A percentile compares a stretch with the other conserved stretches of the same genome.
Conservation (phyloP, 2,888 invertebrate genomes). For the Caenorhabditis sinica region DNA sequence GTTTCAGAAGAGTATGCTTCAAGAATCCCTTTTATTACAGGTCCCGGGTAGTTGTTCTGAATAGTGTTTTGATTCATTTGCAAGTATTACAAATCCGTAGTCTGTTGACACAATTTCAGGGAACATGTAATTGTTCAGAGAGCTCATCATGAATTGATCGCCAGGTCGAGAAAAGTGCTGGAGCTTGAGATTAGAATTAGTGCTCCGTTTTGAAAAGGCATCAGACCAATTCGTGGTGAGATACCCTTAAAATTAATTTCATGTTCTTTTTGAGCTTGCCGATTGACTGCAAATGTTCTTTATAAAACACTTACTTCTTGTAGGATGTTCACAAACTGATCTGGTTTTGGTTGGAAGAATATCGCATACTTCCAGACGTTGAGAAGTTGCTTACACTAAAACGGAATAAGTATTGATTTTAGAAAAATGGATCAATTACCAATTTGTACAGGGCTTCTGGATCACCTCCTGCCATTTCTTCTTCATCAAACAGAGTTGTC, state of each 20-base stretch:
- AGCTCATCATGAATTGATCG: no score
- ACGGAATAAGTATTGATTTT: background rate
- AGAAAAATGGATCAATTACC: background rate
- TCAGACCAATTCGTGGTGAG: background rate
- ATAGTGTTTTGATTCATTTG: background rate
- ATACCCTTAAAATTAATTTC: no score
- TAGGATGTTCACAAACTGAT: constrained; percentile 11
- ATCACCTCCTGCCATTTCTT: constrained; percentile 51
- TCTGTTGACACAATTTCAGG: no score
- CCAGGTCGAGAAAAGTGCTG: no score
- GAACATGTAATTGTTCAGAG: no score
- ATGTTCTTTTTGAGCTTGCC: no score
- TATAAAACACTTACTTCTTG: constrained; percentile 14
- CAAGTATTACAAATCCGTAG: no score
- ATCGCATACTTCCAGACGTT: constrained; percentile 43
- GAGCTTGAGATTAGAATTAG: no score
- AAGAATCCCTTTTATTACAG: constrained; percentile 49
- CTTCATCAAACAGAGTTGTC: constrained; percentile 29
- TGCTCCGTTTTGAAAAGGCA: no score
- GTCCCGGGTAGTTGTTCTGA: constrained; percentile 33
- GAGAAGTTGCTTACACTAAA: constrained; percentile 32
- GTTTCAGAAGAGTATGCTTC: constrained; percentile 43
- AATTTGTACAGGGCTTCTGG: constrained; percentile 34
- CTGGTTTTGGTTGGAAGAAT: constrained; percentile 53
- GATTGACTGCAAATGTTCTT: no score